These are phyloP conservation scores for Denticeps clupeoides DNA, from an alignment of 2,797 vertebrate species.

Conservation along the genomic window DNA sequence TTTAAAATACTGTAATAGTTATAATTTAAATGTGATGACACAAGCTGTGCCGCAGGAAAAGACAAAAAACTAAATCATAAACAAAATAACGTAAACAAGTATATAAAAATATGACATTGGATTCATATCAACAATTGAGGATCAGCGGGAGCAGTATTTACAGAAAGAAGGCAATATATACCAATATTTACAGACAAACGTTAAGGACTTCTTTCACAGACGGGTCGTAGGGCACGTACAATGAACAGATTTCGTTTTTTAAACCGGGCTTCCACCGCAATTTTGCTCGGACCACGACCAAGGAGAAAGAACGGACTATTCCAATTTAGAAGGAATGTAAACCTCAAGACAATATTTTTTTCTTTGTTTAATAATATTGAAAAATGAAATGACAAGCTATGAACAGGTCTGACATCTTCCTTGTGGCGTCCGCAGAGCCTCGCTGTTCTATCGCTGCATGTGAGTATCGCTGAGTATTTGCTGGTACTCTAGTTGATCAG, in stretches of 20 bases:
- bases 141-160: conserved; percentile 66
- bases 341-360: too few relatives aligned
- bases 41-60: conserved; percentile 33
- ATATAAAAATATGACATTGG: conserved; percentile 82
- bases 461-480: too few relatives aligned
- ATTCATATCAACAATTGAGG: conserved; percentile 71
- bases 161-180: conserved; percentile 65
- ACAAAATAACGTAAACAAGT: conserved; percentile 57
- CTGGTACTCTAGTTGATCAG: too few relatives aligned
- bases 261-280: too few relatives aligned
- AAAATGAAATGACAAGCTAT: too few relatives aligned
- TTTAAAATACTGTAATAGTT: conserved; percentile 40
- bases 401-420: too few relatives aligned
- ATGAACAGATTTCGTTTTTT: conserved; percentile 26
- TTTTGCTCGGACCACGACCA: too few relatives aligned
- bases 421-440: too few relatives aligned
- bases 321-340: too few relatives aligned
- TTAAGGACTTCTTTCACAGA: conserved; percentile 53
- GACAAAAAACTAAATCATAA: conserved; percentile 32
- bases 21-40: conserved; percentile 56
- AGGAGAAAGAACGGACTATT: too few relatives aligned
- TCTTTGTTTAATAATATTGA: too few relatives aligned
- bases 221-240: conserved; percentile 40
- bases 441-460: too few relatives aligned
- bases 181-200: conserved; percentile 65